Conservation (phyloP, 2,888 invertebrate genomes). For the Drosophila maculinotata region DNA sequence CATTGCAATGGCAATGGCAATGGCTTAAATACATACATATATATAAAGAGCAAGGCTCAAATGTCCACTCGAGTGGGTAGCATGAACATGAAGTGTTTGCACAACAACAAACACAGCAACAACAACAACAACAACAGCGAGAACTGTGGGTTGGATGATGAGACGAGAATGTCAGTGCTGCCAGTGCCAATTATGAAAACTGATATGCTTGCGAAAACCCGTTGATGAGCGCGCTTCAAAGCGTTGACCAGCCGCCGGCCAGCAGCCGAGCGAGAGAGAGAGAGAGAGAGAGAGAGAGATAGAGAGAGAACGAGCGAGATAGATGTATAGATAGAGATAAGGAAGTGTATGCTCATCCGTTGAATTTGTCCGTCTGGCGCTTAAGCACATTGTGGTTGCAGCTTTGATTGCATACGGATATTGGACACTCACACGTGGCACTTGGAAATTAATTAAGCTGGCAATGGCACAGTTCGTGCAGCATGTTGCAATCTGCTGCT, state of each 20-base stretch:
- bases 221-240: slow-evolving; percentile 79
- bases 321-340: slow-evolving; percentile 26
- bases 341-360: slow-evolving; percentile 14
- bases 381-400: slow-evolving; percentile 65
- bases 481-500: slow-evolving; percentile 10
- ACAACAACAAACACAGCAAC: slow-evolving; percentile 59
- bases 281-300: neutral
- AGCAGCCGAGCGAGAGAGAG: too few species aligned
- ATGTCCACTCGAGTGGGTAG: slow-evolving; percentile 79
- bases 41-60: slow-evolving; percentile 66
- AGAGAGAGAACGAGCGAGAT: neutral
- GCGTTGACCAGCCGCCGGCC: slow-evolving; percentile 36
- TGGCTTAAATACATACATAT: slow-evolving; percentile 51
- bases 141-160: slow-evolving; percentile 26
- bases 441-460: slow-evolving; percentile 78
- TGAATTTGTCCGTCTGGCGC: slow-evolving; percentile 45
- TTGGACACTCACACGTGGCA: slow-evolving; percentile 81
- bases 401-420: slow-evolving; percentile 75
- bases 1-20: slow-evolving; percentile 41
- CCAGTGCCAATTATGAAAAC: slow-evolving; percentile 81
- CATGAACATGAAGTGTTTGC: slow-evolving; percentile 82
- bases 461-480: slow-evolving; percentile 33
- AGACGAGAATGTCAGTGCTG: slow-evolving; percentile 57
- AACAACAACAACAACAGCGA: slow-evolving; percentile 16
- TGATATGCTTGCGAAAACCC: slow-evolving; percentile 80